Evolutionary conservation across 2,797 vertebrate genomes (phyloP).

Genomic region (Denticeps clupeoides): DNA sequence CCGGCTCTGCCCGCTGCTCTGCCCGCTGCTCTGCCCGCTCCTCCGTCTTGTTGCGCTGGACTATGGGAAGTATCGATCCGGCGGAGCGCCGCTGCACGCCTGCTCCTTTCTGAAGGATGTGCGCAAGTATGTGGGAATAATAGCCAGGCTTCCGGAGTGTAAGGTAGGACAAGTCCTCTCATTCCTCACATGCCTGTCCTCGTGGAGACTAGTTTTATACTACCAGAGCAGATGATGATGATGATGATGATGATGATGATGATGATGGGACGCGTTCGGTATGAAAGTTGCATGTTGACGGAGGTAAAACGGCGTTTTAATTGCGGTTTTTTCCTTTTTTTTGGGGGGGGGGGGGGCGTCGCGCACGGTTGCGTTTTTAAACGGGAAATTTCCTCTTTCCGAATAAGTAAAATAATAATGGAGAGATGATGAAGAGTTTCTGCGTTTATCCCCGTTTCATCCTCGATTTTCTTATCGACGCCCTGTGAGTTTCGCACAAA

Average conservation of each 20-base stretch:
- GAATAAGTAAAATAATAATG: no score
- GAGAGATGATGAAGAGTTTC: no score
- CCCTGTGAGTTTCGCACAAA: no score
- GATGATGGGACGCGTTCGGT: background rate
- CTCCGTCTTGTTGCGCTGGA: constrained; percentile 77
- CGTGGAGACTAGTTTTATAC: constrained; percentile 4
- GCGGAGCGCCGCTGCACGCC: constrained; percentile 68
- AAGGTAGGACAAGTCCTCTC: constrained; percentile 69
- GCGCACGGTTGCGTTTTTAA: no score
- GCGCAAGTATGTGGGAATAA: constrained; percentile 87
- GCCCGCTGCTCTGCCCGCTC: no score
- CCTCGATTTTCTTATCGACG: no score
- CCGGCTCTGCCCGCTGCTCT: constrained; percentile 49
- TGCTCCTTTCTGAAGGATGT: constrained; percentile 67
- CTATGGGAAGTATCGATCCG: constrained; percentile 83
- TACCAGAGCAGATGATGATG: background rate
- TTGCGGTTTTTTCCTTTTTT: no score
- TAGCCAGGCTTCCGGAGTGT: constrained; percentile 96
- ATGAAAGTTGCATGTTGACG: constrained; percentile 16
- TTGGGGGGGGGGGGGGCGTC: no score
- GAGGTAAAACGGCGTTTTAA: no score
- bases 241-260: constrained; percentile 7
- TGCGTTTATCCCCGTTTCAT: no score
- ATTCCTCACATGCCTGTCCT: constrained; percentile 9
- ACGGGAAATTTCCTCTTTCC: no score